Evolutionary conservation across 64 coral and sea anemone species (phyloP), one percentile per base, ranked within the genome.

Genomic region (Trachythela sp.): DNA sequence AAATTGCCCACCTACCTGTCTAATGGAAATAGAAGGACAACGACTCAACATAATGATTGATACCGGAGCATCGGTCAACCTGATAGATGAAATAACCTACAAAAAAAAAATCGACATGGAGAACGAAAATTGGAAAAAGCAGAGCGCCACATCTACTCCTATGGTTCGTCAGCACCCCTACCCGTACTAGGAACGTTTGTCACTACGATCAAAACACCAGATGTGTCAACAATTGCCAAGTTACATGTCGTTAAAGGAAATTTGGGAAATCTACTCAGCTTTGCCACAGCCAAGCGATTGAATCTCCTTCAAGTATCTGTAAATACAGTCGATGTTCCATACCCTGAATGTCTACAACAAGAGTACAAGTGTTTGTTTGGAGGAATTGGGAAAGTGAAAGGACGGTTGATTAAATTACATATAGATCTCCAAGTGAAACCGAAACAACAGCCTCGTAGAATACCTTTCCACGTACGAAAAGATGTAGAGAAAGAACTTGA

Each of bases 371-470:
- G n/a, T n/a, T n/a, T n/a, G n/a, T n/a, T n/a, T n/a, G n/a, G n/a
- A n/a, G n/a, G 87, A 10, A 89, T 89, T 48, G 60, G 85, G 7
- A 56, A 22, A 43, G 14, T 29, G 48, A 86, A 54, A 86, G 38
- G 33, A 18, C 37, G 33, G 20, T 48, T 50, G 52, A 48, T 86
- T 50, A 51, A 40, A 54, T 48, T 86, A 86, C 85, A 36, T n/a
- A 86, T 86, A 50, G 50, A 86, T 34, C 6, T 8, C 6, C 15
- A 6, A 8, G 48, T 49, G 51, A 86, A 86, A 52, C 56, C 30
- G 48, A 48, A 3, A 45, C 22, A 2, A 33, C 48, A 48, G 51
- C 48, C 22, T 33, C 13, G 85, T n/a, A n/a, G n/a, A n/a, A n/a
- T n/a, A n/a, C n/a, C n/a, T n/a, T n/a, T n/a, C n/a, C n/a, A n/a